Evolutionary conservation across 2,797 vertebrate species (phyloP).

Genomic region (Emydoidea blandingii): DNA sequence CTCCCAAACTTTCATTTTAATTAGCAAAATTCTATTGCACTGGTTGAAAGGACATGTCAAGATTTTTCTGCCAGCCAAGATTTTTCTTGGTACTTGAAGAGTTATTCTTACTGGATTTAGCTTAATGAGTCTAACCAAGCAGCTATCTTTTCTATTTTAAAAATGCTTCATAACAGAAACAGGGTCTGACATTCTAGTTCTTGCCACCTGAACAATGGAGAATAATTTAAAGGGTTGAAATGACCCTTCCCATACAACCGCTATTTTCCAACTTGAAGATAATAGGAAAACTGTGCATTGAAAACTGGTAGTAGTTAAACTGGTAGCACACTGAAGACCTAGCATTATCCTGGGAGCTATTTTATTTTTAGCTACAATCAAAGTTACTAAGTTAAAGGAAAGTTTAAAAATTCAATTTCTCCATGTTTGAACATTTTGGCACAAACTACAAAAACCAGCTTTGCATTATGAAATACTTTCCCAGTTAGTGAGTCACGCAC

Average conservation of each 20-base stretch:
- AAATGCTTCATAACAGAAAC: neutral
- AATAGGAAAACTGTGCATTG: neutral
- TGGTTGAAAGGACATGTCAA: neutral
- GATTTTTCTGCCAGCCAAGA: neutral
- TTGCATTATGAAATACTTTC: neutral
- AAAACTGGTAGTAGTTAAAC: neutral
- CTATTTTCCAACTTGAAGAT: neutral
- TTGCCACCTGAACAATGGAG: neutral
- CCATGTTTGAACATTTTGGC: fast-evolving
- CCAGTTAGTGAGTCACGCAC: neutral
- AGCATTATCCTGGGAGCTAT: neutral
- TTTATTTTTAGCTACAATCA: neutral
- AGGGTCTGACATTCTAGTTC: neutral
- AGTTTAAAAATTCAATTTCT: neutral
- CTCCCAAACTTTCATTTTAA: conserved; percentile 8
- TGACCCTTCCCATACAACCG: neutral
- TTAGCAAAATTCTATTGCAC: neutral
- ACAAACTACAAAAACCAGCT: neutral
- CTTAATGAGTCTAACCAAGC: neutral
- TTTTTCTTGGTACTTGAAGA: neutral
- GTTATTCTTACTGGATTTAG: neutral
- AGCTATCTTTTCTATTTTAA: neutral
- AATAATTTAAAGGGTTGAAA: neutral
- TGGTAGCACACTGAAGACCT: neutral
- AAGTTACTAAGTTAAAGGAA: neutral